These are phyloP conservation scores for Balanococcus diminutus DNA, from an alignment of 2,888 invertebrate species.

Conservation along the genomic window DNA sequence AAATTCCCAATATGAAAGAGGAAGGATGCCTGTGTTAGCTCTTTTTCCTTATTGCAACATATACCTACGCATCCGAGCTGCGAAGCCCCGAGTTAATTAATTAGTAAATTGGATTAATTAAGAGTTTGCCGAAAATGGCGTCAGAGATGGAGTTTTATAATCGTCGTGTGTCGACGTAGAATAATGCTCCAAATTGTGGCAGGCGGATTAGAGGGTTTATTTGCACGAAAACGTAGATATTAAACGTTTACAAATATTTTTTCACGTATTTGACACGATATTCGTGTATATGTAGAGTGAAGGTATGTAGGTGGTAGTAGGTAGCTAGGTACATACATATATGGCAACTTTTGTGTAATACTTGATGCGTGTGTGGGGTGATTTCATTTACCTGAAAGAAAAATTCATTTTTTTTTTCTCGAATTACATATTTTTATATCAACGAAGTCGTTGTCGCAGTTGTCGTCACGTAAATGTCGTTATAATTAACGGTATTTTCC, in stretches of 20 bases:
- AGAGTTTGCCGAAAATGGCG: neutral
- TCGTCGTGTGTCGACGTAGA: neutral
- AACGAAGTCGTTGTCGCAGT: neutral
- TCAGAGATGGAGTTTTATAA: neutral
- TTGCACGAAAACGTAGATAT: neutral
- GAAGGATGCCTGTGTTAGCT: neutral
- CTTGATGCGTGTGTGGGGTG: neutral
- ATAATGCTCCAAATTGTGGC: too few species aligned
- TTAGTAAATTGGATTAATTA: conserved; percentile 37
- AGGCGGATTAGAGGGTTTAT: too few species aligned
- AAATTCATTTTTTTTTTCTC: neutral
- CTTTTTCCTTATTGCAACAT: neutral
- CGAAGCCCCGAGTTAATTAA: conserved; percentile 15
- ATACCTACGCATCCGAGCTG: neutral
- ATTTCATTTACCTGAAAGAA: neutral
- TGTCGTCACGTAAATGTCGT: neutral
- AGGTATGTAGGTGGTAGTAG: too few species aligned
- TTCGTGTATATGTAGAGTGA: neutral
- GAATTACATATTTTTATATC: neutral
- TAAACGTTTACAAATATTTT: conserved; percentile 39
- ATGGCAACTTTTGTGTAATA: too few species aligned
- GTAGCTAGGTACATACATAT: neutral
- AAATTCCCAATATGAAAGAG: neutral
- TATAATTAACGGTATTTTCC: neutral
- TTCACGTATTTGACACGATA: neutral